These are phyloP conservation scores for Aphidius ervi DNA, from an alignment of 1,140 invertebrate species.

Conservation along the genomic window DNA sequence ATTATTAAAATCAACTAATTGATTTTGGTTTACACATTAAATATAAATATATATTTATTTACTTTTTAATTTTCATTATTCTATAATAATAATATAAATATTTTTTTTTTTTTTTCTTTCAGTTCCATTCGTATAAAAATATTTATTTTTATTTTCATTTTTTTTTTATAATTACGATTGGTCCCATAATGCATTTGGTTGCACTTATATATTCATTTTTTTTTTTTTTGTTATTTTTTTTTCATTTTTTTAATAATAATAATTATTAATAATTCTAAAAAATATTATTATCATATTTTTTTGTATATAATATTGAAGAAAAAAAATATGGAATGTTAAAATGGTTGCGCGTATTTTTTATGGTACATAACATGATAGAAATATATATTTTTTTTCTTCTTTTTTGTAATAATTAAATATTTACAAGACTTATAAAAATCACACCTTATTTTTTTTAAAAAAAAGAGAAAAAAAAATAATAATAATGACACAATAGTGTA, in stretches of 20 bases:
- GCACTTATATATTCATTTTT: too few species aligned
- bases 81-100: too few species aligned
- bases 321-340: background rate
- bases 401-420: slow-evolving; percentile 15
- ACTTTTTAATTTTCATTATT: too few species aligned
- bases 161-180: too few species aligned
- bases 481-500: slow-evolving; percentile 38
- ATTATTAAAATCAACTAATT: slow-evolving; percentile 14
- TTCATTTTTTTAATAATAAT: slow-evolving; percentile 16
- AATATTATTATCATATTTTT: background rate
- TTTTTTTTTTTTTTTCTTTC: too few species aligned
- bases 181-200: too few species aligned
- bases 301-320: too few species aligned
- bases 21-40: background rate
- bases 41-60: too few species aligned
- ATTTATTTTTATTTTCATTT: too few species aligned
- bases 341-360: slow-evolving; percentile 4
- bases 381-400: background rate
- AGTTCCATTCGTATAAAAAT: too few species aligned
- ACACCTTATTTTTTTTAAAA: slow-evolving; percentile 1
- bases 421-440: slow-evolving; percentile 20
- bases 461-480: too few species aligned
- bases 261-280: slow-evolving; percentile 22
- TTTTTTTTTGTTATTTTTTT: background rate
- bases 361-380: slow-evolving; percentile 20